Evolutionary conservation across 2,113 vertebrate species (phyloP).

Genomic region (cat (Felis catus)): DNA sequence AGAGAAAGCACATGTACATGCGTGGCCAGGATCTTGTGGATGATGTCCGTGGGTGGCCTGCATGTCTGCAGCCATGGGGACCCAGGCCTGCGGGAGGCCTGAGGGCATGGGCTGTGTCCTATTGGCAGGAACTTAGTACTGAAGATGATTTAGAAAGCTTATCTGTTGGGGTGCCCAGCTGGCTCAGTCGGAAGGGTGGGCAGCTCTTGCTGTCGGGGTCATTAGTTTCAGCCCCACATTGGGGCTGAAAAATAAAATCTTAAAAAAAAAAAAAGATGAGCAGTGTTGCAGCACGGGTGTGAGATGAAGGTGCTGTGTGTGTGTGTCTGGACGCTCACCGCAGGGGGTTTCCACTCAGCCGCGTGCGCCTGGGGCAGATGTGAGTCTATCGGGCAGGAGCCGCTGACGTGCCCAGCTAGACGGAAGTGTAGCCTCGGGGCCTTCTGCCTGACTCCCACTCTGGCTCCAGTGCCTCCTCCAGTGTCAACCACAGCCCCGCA

Average conservation of each 20-base stretch:
- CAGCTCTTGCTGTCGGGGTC: neutral
- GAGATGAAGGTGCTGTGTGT: neutral
- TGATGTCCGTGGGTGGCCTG: neutral
- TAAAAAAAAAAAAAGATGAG: neutral
- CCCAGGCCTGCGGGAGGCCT: neutral
- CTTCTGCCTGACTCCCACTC: too few species aligned
- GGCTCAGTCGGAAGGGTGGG: neutral
- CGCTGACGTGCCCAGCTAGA: too few species aligned
- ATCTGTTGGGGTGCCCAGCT: neutral
- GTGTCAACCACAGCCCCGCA: too few species aligned
- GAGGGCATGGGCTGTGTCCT: rapidly evolving
- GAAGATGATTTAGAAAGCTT: neutral
- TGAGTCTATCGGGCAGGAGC: too few species aligned
- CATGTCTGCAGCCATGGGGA: too few species aligned
- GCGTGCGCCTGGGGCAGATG: neutral
- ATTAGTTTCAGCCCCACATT: neutral
- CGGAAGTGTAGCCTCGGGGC: too few species aligned
- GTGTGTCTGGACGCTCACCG: neutral
- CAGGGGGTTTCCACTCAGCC: neutral
- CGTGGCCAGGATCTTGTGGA: too few species aligned
- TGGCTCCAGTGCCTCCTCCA: too few species aligned
- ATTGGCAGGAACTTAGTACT: rapidly evolving
- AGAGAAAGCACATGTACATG: neutral
- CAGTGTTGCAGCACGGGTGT: too few species aligned
- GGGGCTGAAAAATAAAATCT: neutral